Evolutionary conservation across 1,140 invertebrate species (phyloP), one percentile per base, ranked within the genome.

Genomic region (Drosophila simulans): DNA sequence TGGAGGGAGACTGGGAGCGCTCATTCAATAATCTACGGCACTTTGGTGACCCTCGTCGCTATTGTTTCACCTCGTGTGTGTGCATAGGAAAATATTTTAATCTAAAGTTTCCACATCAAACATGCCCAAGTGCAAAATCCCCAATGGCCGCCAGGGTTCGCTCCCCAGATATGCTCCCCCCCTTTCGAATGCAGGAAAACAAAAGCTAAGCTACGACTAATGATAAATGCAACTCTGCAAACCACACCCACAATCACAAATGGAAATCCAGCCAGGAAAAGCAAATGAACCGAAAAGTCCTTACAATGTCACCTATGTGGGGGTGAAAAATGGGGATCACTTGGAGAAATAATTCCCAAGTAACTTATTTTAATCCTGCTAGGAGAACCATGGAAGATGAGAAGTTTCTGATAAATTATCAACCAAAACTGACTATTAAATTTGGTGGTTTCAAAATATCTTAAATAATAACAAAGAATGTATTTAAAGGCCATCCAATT

Each of bases 61-160:
- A 43, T 68, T 65, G 59, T 62, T 63, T 11, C 13, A 12, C 15
- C 15, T 27, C n/a, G 34, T 68, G 42, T 58, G 20, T 59, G n/a
- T 58, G 81, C 55, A 77, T 85, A 66, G 63, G 81, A 88, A 89
- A 89, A 89, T 89, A 90, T 88, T 88, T 88, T 89, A 88, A 88
- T 89, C 84, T 89, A 89, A 89, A 89, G 80, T 89, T 89, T 89
- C 80, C 65, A 89, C 85, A 89, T 89, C 73, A 89, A 84, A 89
- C 80, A 89, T 77, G 73, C 63, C 59, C 73, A 85, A 85, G 63
- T 77, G 81, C 77, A 84, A 85, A 81, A 70, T 70, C 84, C 81
- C 81, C 59, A 63, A 58, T 66, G 58, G 52, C 49, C 52, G 17
- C 11, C 10, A 22, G 66, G 66, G 48, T 10, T 25, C 22, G 11